Evolutionary conservation across 2,888 invertebrate genomes (phyloP).

Genomic region (Heliconius cydno): DNA sequence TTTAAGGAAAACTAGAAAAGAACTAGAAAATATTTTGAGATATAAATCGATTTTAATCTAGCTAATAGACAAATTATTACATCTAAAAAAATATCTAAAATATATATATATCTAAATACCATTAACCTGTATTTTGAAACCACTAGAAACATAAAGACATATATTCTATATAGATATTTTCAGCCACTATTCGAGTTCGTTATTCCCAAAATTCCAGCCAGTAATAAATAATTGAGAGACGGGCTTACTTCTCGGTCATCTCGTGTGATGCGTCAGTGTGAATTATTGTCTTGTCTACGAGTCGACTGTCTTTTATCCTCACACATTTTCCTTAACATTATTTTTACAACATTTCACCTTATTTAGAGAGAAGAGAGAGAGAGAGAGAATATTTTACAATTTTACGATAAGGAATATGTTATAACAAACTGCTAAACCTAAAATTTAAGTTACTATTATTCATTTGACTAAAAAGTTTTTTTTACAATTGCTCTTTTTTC

Average conservation of each 20-base stretch:
- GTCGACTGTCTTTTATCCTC: constrained; percentile 3
- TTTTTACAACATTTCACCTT: neutral
- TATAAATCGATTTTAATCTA: too few relatives aligned
- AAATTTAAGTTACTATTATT: too few relatives aligned
- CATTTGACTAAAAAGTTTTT: too few relatives aligned
- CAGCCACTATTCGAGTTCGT: neutral
- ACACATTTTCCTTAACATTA: neutral
- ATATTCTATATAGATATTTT: neutral
- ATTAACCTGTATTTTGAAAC: too few relatives aligned
- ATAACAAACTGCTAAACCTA: too few relatives aligned
- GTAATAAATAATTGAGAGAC: constrained; percentile 7
- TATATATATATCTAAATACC: too few relatives aligned
- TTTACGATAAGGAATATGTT: too few relatives aligned
- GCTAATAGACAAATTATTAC: too few relatives aligned
- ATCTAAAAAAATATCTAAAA: too few relatives aligned
- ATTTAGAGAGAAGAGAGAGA: neutral
- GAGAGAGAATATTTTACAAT: neutral
- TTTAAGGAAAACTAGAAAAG: too few relatives aligned
- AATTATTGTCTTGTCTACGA: neutral
- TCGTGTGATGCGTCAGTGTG: constrained; percentile 14
- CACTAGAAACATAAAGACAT: neutral
- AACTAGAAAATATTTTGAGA: too few relatives aligned
- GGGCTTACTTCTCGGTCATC: constrained; percentile 11
- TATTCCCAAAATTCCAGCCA: neutral
- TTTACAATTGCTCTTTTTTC: neutral